These are phyloP conservation scores for Orchesellides sinensis DNA, from an alignment of 2,888 invertebrate species.

Conservation along the genomic window DNA sequence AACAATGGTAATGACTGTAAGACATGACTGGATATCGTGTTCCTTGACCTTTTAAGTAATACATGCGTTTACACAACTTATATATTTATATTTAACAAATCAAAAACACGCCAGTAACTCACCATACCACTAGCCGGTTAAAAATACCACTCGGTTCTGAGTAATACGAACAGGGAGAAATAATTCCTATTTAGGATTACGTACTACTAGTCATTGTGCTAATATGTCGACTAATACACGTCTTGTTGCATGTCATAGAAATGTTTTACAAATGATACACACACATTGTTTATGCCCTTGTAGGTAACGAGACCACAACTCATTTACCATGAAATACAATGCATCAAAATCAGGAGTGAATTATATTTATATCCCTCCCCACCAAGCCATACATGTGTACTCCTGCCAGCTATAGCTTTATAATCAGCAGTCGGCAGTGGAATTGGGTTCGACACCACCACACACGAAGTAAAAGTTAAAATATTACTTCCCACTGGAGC, in stretches of 20 bases:
- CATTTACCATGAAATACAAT: constrained; percentile 57
- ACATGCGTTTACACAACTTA: constrained; percentile 12
- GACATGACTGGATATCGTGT: constrained; percentile 5
- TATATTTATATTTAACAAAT: constrained; percentile 57
- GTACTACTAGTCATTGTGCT: constrained; percentile 16
- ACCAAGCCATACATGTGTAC: constrained; percentile 31
- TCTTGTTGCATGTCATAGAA: constrained; percentile 58
- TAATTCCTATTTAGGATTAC: background rate
- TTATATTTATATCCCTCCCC: constrained; percentile 52
- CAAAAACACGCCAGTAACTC: constrained; percentile 38
- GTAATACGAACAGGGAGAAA: background rate
- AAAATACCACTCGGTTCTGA: background rate
- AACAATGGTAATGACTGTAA: constrained; percentile 14
- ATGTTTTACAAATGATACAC: constrained; percentile 47
- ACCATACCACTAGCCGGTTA: background rate
- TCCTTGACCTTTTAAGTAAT: constrained; percentile 31
- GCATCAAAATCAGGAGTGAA: constrained; percentile 61
- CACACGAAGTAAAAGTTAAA: constrained; percentile 49
- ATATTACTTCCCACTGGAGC: constrained; percentile 57
- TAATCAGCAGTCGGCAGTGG: background rate
- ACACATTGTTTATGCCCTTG: constrained; percentile 36
- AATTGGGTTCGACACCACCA: constrained; percentile 27
- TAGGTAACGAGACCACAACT: constrained; percentile 53
- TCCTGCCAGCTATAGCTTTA: constrained; percentile 17
- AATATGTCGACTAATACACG: constrained; percentile 39